phyloP scores from a whole-genome alignment of 2,888 invertebrate genomes.

The Troides aeacus region DNA sequence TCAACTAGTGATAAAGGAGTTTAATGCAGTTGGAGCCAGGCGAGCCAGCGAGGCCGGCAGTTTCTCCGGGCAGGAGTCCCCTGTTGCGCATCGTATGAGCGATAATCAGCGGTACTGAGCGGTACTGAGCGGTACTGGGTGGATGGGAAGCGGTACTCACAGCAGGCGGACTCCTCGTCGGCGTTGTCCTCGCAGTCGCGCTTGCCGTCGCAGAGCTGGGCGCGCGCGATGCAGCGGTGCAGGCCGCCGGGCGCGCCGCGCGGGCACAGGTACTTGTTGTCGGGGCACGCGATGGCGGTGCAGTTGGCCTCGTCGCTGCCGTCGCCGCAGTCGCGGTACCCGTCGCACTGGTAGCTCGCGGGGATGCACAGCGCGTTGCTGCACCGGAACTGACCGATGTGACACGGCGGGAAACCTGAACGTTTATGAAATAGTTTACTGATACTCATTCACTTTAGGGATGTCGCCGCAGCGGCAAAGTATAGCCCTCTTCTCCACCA shows the following conservation, averaged over 20 bases:
- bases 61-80: background rate
- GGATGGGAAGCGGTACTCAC: conserved; percentile 79
- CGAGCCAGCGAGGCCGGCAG: background rate
- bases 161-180: conserved; percentile 93
- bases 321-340: conserved; percentile 94
- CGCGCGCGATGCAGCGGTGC: conserved; percentile 92
- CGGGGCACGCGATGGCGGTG: conserved; percentile 91
- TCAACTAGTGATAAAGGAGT: too few species aligned
- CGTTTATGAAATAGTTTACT: background rate
- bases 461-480: too few species aligned
- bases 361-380: conserved; percentile 96
- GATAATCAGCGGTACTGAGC: too few species aligned
- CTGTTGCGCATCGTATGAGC: background rate
- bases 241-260: conserved; percentile 84
- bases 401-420: conserved; percentile 92
- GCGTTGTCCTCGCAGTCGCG: conserved; percentile 94
- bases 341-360: conserved; percentile 89
- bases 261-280: conserved; percentile 94
- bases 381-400: conserved; percentile 95
- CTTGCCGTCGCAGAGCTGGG: conserved; percentile 94
- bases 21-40: background rate
- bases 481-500: too few species aligned
- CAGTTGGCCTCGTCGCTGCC: conserved; percentile 94
- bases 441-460: too few species aligned
- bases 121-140: too few species aligned